Evolutionary conservation across 2,797 vertebrate species (phyloP), one percentile per base, ranked within the genome.

Genomic region (Mareca strepera): DNA sequence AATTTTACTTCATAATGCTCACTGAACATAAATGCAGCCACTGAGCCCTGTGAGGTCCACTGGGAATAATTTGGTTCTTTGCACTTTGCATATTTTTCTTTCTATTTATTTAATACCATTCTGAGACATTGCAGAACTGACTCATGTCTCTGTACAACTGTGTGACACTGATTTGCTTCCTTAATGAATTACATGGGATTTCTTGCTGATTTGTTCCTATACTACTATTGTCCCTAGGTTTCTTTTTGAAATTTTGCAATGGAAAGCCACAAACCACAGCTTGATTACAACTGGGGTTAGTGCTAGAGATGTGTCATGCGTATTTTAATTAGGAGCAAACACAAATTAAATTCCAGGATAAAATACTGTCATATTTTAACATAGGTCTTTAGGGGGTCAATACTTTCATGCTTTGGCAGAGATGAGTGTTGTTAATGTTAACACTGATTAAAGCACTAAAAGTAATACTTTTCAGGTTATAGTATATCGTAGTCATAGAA

Each of bases 271-370:
- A 88, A 90, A 89, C 79, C 73, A 53, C 92, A 81, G 69, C 37
- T 56, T 68, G 72, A 95, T 91, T 95, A 46, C 91, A 79, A 22
- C 55, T 60, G 75, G 86, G 96, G 94, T 96, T 97, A 97, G 94
- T 91, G 68, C 64, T 90, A 33, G 82, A 90, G 86, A 48, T 35
- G 60, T 79, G 84, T 73, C 88, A 84, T 55, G 60, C 12, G 7
- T 92, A 92, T 97, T 98, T 98, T 97, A 98, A 98, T 98, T 97
- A 96, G 92, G 77, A 90, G 92, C 87, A 96, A 96, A 92, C 67
- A 77, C 84, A 97, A 97, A 97, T 98, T 95, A 96, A 96, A 97
- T 96, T 97, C 43, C 23, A 39, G 74, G 88, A 76, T 96, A 96
- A 97, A 97, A 96, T 91, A 85, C 82, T 81, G 68, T 90, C 76